Evolutionary conservation across 2,113 vertebrate genomes (phyloP).

Genomic region (Poicephalus meyeri): DNA sequence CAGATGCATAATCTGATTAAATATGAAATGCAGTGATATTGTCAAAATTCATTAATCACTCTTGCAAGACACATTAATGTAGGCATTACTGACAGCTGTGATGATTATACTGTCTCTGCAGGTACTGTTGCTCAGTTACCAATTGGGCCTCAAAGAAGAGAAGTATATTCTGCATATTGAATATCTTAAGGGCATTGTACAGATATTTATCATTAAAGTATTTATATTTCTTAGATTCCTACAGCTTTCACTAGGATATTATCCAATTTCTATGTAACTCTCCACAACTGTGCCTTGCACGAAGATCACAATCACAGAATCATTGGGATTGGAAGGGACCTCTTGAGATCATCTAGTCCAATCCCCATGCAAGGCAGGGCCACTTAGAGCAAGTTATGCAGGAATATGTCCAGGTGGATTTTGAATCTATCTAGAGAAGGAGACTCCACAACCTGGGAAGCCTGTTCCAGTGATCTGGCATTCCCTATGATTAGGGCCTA

Average conservation of each 20-base stretch:
- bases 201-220: background rate
- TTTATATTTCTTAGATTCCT: background rate
- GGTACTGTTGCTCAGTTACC: conserved; percentile 26
- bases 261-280: background rate
- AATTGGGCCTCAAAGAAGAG: background rate
- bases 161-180: background rate
- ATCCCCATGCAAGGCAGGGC: background rate
- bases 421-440: background rate
- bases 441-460: background rate
- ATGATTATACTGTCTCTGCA: conserved; percentile 46
- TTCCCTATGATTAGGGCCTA: background rate
- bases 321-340: background rate
- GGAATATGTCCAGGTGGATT: background rate
- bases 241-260: background rate
- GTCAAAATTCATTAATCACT: conserved; percentile 85
- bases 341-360: background rate
- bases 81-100: conserved; percentile 76
- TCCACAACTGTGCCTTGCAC: background rate
- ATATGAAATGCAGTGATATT: conserved; percentile 79
- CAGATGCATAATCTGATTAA: conserved; percentile 83
- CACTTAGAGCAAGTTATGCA: background rate
- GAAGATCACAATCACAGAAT: background rate
- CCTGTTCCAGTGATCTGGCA: background rate
- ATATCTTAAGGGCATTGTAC: background rate
- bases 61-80: conserved; percentile 72